Percentiles rank a stretch among this genome's conserved stretches.
phyloP scores from a whole-genome alignment of 1,140 invertebrate genomes.

The Neoseiulus cucumeris region DNA sequence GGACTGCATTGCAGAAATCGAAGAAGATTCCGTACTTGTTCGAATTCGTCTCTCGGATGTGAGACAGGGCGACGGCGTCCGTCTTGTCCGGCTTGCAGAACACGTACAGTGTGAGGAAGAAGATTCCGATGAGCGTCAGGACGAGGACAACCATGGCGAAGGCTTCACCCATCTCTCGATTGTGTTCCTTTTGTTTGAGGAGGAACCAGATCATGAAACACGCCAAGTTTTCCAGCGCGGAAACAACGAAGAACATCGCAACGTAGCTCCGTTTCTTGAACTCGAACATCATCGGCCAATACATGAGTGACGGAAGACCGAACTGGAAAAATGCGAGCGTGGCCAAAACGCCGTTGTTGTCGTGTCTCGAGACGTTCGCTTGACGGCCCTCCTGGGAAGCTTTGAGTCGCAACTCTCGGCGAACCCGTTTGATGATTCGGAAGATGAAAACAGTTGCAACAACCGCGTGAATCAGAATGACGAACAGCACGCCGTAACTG shows the following conservation, averaged over 20 bases:
- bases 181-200: conserved; percentile 4
- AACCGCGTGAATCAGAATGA: conserved; percentile 18
- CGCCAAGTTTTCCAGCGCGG: conserved; percentile 18
- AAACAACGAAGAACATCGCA: conserved; percentile 16
- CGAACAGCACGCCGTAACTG: conserved; percentile 14
- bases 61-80: conserved; percentile 20
- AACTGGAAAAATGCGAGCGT: conserved; percentile 20
- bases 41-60: conserved; percentile 19
- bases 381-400: neutral
- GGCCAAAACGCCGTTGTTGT: neutral
- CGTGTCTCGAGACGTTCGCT: neutral
- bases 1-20: conserved; percentile 22
- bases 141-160: neutral
- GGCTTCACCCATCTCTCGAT: neutral
- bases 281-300: conserved; percentile 24
- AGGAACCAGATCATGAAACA: conserved; percentile 16
- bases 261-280: conserved; percentile 20
- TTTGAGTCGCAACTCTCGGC: neutral
- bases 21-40: conserved; percentile 22
- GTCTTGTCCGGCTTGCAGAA: conserved; percentile 22
- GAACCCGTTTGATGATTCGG: neutral
- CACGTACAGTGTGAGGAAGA: conserved; percentile 20
- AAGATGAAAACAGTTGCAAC: neutral
- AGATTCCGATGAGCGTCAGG: conserved; percentile 14
- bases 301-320: conserved; percentile 21